phyloP scores from a whole-genome alignment of 2,888 invertebrate species.

The Gortyna flavago region DNA sequence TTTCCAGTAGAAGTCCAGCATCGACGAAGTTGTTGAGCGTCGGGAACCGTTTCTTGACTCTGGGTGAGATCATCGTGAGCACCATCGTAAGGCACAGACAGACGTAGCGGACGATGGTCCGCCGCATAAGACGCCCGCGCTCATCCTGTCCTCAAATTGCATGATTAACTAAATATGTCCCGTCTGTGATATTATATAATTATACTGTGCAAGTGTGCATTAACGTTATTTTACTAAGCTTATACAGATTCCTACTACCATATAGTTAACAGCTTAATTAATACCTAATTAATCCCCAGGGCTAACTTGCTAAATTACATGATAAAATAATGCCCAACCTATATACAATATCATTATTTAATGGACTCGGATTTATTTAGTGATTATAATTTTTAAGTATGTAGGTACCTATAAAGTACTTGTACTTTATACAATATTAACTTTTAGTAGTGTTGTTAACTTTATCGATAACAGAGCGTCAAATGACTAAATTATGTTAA shows the following conservation, averaged over 20 bases:
- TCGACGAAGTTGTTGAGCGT: conserved; percentile 95
- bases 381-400: background rate
- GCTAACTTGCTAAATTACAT: background rate
- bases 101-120: conserved; percentile 95
- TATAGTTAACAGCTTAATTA: background rate
- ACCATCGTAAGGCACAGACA: conserved; percentile 97
- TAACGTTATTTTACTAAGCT: conserved; percentile 11
- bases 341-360: conserved; percentile 1
- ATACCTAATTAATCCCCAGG: background rate
- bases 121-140: conserved; percentile 94
- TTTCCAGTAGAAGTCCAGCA: conserved; percentile 95
- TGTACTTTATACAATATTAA: background rate
- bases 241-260: background rate
- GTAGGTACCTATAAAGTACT: background rate
- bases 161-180: conserved; percentile 61
- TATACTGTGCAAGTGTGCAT: conserved; percentile 7
- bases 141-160: conserved; percentile 91
- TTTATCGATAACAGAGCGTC: conserved; percentile 7
- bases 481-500: conserved; percentile 20
- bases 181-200: conserved; percentile 27
- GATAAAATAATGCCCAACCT: background rate
- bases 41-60: conserved; percentile 97
- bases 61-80: conserved; percentile 95
- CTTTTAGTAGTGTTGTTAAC: background rate
- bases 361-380: conserved; percentile 5